Conservation (phyloP, 2,113 vertebrate species). For the Otocyon megalotis region DNA sequence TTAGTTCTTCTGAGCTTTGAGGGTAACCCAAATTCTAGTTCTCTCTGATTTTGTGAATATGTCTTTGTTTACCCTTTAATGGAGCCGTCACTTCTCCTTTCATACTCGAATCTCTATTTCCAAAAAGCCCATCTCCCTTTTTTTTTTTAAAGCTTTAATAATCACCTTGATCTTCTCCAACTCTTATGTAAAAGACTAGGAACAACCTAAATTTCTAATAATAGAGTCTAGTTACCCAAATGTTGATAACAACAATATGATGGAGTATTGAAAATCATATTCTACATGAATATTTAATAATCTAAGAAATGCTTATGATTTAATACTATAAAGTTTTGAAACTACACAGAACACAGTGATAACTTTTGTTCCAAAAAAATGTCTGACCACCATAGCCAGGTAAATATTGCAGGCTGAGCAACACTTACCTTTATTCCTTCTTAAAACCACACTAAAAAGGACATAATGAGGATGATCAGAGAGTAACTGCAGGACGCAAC, state of each 20-base stretch:
- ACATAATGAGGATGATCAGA: slow-evolving; percentile 36
- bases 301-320: not conserved
- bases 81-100: slow-evolving; percentile 2
- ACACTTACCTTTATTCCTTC: not conserved
- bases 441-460: slow-evolving; percentile 30
- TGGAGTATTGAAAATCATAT: slow-evolving; percentile 36
- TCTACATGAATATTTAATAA: slow-evolving; percentile 26
- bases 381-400: not conserved
- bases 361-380: not conserved
- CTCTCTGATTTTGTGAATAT: not conserved
- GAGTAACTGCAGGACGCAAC: not conserved
- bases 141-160: slow-evolving; percentile 8
- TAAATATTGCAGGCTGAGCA: not conserved
- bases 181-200: slow-evolving; percentile 14
- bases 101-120: slow-evolving; percentile 36
- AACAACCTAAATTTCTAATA: slow-evolving; percentile 44
- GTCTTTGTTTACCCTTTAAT: slow-evolving; percentile 16
- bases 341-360: not conserved
- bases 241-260: not conserved
- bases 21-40: not conserved
- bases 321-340: slow-evolving; percentile 47
- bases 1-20: not conserved
- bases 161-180: not conserved
- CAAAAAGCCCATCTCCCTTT: not conserved
- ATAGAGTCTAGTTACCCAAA: slow-evolving; percentile 11